These are phyloP conservation scores for Theretra japonica DNA, from an alignment of 2,888 invertebrate genomes.

Conservation along the genomic window DNA sequence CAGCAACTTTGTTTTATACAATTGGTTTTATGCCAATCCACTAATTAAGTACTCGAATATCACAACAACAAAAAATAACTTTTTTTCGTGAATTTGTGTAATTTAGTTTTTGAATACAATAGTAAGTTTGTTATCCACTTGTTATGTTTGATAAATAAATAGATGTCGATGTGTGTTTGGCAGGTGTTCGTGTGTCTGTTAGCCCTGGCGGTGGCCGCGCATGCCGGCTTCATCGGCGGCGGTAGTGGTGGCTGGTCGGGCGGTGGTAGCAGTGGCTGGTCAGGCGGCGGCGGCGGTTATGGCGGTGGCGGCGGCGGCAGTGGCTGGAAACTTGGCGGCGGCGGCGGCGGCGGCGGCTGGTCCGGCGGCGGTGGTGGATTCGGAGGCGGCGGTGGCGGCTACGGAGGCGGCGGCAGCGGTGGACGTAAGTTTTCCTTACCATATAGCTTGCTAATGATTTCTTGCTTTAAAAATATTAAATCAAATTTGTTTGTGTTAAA, in stretches of 20 bases:
- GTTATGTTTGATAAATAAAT: too few relatives aligned
- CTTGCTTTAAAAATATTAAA: background rate
- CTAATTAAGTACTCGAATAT: too few relatives aligned
- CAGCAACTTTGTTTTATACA: too few relatives aligned
- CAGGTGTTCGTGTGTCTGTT: constrained; percentile 79
- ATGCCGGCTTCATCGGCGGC: constrained; percentile 70
- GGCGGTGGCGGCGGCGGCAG: constrained; percentile 53
- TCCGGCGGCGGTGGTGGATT: constrained; percentile 51
- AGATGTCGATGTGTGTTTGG: constrained; percentile 21
- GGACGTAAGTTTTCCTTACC: constrained; percentile 47
- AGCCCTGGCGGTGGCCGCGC: constrained; percentile 68
- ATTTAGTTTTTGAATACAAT: too few relatives aligned
- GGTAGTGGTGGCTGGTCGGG: constrained; percentile 58
- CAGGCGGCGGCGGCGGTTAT: constrained; percentile 46
- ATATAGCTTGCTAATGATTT: background rate
- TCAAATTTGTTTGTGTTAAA: too few relatives aligned
- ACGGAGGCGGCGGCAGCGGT: constrained; percentile 53
- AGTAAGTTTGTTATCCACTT: too few relatives aligned
- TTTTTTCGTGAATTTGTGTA: too few relatives aligned
- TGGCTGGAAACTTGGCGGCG: constrained; percentile 49
- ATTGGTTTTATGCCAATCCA: too few relatives aligned
- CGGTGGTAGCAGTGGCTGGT: constrained; percentile 48
- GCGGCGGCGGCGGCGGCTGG: constrained; percentile 51
- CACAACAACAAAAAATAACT: too few relatives aligned
- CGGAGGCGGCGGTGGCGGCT: constrained; percentile 49